Evolutionary conservation across 2,888 invertebrate species (phyloP), one percentile per base, ranked within the genome.

Genomic region (Chaetogeoica ovagalla): DNA sequence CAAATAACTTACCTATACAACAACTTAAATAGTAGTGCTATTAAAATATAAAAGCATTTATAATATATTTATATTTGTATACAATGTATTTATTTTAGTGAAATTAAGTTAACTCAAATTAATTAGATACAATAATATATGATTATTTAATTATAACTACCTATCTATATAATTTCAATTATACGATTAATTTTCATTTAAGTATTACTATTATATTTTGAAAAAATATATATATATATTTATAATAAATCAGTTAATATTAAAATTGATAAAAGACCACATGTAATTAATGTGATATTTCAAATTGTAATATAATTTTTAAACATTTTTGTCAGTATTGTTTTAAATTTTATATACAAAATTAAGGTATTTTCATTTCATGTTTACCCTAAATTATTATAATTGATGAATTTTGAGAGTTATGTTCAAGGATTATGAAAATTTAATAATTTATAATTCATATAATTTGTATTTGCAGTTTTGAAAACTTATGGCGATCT

Each of bases 1-100:
- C 82, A 39, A 76, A 79, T 66, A 83, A 82, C 57, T 55, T 55
- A 4, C 39, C 30, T 13, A 15, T 39, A 0, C 55, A 52, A 39
- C 48, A 63, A 39, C 48, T 52, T 52, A 63, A 55, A n/a, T 52
- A 74, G 23, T 65, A 55, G 17, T 52, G 1, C 8, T 62, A 37
- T 63, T 37, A 19, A 59, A 52, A 15, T 43, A 57, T 59, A 19
- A 75, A 63, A 37, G 21, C 5, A 65, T 55, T 39, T 21, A 37
- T 62, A 52, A 30, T 43, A 43, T 52, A 9, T 21, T 19, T n/a
- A 43, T 52, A 21, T 17, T n/a, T 55, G 48, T 73, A 48, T 48
- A 13, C 19, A 48, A 57, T 57, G 39, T 59, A 43, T 59, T 75
- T 59, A 43, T 66, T 66, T 59, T 63, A 63, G 8, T 55, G 57